Conservation (phyloP, 2,888 invertebrate species). For the Drosophila percnosoma region DNA sequence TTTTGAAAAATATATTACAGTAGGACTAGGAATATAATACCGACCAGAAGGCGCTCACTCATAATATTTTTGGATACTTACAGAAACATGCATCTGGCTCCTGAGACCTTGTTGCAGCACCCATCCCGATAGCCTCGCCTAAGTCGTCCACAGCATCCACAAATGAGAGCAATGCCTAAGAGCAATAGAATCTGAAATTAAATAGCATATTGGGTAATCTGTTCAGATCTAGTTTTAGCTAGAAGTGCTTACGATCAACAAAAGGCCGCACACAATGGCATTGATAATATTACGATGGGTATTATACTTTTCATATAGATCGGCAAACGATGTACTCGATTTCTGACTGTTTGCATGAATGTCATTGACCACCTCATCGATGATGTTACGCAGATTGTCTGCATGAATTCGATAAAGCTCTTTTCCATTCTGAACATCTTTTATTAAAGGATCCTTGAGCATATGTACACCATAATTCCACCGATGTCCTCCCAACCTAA, state of each 20-base stretch:
- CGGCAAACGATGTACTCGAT: slow-evolving; percentile 48
- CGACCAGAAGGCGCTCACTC: neutral
- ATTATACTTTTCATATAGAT: slow-evolving; percentile 50
- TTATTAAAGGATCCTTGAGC: neutral
- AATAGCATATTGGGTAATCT: neutral
- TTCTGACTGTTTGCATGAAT: slow-evolving; percentile 35
- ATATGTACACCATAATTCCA: neutral
- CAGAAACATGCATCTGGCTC: slow-evolving; percentile 51
- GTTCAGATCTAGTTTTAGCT: neutral
- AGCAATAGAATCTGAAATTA: slow-evolving; percentile 39
- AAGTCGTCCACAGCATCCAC: slow-evolving; percentile 54
- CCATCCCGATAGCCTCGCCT: slow-evolving; percentile 49
- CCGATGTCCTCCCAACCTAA: no score
- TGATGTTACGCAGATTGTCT: slow-evolving; percentile 33
- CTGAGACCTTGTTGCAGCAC: slow-evolving; percentile 57
- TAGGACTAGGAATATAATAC: neutral
- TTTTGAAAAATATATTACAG: neutral
- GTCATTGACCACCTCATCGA: slow-evolving; percentile 49
- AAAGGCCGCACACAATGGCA: slow-evolving; percentile 27
- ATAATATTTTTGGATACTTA: slow-evolving; percentile 28
- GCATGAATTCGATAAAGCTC: slow-evolving; percentile 28
- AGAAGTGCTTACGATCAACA: slow-evolving; percentile 50
- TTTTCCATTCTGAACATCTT: slow-evolving; percentile 40
- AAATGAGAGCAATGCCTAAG: slow-evolving; percentile 39
- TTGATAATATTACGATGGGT: slow-evolving; percentile 46